Evolutionary conservation across 1,140 invertebrate genomes (phyloP).

Genomic region (Maconellicoccus hirsutus): DNA sequence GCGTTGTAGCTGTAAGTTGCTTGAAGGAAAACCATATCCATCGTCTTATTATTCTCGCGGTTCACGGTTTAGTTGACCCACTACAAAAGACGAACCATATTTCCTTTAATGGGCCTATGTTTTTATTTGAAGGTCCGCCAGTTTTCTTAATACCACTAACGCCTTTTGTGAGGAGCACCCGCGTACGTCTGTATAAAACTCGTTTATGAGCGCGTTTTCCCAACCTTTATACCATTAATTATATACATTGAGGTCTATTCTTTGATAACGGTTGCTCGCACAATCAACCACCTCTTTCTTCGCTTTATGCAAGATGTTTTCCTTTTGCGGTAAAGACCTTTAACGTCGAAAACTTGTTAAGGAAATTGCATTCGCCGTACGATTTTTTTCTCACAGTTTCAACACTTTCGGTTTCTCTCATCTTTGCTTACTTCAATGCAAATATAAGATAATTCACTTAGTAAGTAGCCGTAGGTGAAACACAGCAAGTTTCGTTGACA

Average conservation of each 20-base stretch:
- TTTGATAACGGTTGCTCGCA: background rate
- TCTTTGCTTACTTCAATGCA: too few species aligned
- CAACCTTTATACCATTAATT: conserved; percentile 2
- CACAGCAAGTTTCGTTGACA: too few species aligned
- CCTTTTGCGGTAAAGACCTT: background rate
- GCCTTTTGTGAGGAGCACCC: background rate
- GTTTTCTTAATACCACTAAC: conserved; percentile 5
- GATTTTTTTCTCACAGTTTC: background rate
- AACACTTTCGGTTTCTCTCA: background rate
- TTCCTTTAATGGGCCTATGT: background rate
- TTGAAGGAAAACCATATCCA: conserved; percentile 16
- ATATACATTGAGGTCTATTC: conserved; percentile 9
- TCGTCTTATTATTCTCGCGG: conserved; percentile 16
- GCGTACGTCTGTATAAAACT: background rate
- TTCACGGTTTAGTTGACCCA: conserved; percentile 18
- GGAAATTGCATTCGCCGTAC: background rate
- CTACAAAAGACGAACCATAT: conserved; percentile 10
- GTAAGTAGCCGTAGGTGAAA: too few species aligned
- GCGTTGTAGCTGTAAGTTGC: background rate
- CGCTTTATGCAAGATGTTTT: background rate
- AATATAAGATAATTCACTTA: too few species aligned
- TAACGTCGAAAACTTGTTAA: background rate
- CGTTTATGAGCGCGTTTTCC: background rate
- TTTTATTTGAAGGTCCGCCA: background rate
- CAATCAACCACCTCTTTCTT: background rate